These are phyloP conservation scores for Argyresthia albistria DNA, from an alignment of 2,888 invertebrate genomes.

Conservation along the genomic window DNA sequence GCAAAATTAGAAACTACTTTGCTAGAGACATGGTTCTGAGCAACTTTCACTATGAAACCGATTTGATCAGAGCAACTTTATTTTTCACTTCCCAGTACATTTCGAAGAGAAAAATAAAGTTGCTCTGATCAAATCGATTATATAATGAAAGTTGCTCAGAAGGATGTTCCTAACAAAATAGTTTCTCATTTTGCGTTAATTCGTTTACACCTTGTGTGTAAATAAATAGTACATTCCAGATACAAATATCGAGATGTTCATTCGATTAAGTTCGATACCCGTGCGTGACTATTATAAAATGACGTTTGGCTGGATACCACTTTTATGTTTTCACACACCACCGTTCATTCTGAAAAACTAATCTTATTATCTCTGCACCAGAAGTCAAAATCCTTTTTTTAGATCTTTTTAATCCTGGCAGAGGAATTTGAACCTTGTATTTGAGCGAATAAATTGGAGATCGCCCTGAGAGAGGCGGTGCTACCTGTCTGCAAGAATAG, in stretches of 20 bases:
- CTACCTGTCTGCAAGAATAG: constrained; percentile 44
- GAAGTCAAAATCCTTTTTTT: not conserved
- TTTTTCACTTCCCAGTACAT: no score
- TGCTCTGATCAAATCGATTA: no score
- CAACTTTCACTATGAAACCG: no score
- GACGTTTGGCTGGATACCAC: constrained; percentile 9
- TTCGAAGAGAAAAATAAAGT: no score
- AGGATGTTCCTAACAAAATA: no score
- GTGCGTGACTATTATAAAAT: constrained; percentile 14
- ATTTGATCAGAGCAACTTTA: no score
- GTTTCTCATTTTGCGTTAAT: no score
- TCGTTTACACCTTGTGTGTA: not conserved
- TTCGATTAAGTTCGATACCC: constrained; percentile 14
- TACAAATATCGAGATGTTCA: not conserved
- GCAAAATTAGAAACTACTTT: no score
- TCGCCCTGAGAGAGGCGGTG: not conserved
- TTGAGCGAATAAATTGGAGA: not conserved
- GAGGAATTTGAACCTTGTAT: not conserved
- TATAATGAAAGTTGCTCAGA: no score
- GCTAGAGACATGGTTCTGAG: no score
- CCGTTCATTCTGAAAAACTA: not conserved
- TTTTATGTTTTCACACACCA: not conserved
- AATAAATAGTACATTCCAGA: not conserved
- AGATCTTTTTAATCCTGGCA: not conserved
- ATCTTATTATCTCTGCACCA: not conserved